A percentile compares a stretch with the other conserved stretches of the same genome.
These are phyloP conservation scores for Indicator maculatus DNA, from an alignment of 2,113 vertebrate genomes.

Conservation along the genomic window DNA sequence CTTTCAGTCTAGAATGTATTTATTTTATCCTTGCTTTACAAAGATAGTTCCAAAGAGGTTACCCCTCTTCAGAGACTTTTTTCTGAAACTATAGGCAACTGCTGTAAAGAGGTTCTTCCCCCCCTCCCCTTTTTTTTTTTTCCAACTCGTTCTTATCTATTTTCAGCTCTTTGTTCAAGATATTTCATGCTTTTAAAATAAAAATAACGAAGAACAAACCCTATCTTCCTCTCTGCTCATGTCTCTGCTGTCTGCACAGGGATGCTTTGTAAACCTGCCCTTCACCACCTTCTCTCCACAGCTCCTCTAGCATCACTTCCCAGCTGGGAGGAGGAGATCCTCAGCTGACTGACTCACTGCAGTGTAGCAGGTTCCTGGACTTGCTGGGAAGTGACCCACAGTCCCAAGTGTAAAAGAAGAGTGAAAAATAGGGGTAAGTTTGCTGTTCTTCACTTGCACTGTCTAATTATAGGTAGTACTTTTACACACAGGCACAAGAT, in stretches of 20 bases:
- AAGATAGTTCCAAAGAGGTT: not conserved
- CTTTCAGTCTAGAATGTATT: not conserved
- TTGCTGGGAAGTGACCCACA: not conserved
- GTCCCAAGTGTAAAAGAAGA: not conserved
- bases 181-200: not conserved
- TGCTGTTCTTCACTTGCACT: rapidly evolving
- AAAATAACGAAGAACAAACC: not conserved
- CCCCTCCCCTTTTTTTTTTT: too few species aligned
- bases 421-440: not conserved
- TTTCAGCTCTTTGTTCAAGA: not conserved
- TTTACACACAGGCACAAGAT: not conserved
- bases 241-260: not conserved
- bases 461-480: not conserved
- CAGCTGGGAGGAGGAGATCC: not conserved
- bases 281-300: not conserved
- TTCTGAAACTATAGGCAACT: not conserved
- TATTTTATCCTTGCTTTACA: not conserved
- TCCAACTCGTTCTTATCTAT: not conserved
- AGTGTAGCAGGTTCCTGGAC: not conserved
- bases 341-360: not conserved
- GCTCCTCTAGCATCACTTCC: not conserved
- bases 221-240: not conserved
- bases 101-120: not conserved
- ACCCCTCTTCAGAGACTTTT: not conserved
- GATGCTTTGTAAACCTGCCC: not conserved